phyloP scores from a whole-genome alignment of 2,113 vertebrate species.

The Verasper variegatus region DNA sequence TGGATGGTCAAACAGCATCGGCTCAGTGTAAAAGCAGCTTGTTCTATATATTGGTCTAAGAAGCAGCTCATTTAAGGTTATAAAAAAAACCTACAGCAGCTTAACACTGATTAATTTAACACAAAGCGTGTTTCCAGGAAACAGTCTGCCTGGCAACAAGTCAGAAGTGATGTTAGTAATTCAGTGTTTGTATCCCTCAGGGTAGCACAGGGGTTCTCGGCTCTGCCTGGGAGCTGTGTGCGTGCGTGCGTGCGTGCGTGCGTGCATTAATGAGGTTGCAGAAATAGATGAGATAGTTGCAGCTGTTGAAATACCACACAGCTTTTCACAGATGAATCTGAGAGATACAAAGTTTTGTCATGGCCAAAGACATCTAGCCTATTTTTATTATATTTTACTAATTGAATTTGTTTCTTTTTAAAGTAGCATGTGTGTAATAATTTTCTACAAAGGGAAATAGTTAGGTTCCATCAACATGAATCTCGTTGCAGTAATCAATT shows the following conservation, averaged over 20 bases:
- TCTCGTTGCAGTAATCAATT: constrained; percentile 63
- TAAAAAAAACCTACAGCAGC: constrained; percentile 11
- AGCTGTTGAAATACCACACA: constrained; percentile 44
- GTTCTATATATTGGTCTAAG: not conserved
- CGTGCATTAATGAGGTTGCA: constrained; percentile 44
- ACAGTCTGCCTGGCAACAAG: constrained; percentile 44
- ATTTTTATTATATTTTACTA: constrained; percentile 12
- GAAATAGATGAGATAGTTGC: constrained; percentile 44
- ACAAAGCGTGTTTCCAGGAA: constrained; percentile 21
- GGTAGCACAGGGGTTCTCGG: constrained; percentile 5
- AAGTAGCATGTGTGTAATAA: constrained; percentile 29
- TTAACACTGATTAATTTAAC: constrained; percentile 13
- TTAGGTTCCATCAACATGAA: constrained; percentile 51
- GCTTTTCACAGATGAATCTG: not conserved
- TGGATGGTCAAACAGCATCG: constrained; percentile 3
- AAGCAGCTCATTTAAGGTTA: not conserved
- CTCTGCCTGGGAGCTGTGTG: constrained; percentile 29
- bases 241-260: constrained; percentile 11
- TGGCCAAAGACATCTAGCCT: constrained; percentile 22
- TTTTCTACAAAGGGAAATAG: constrained; percentile 38
- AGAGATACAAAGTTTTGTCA: constrained; percentile 1
- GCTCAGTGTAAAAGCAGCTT: constrained; percentile 1
- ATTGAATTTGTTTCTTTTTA: constrained; percentile 54
- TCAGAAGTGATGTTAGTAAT: constrained; percentile 31
- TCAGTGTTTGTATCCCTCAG: constrained; percentile 37